phyloP scores from a whole-genome alignment of 1,140 invertebrate species.

The Globodera rostochiensis region DNA sequence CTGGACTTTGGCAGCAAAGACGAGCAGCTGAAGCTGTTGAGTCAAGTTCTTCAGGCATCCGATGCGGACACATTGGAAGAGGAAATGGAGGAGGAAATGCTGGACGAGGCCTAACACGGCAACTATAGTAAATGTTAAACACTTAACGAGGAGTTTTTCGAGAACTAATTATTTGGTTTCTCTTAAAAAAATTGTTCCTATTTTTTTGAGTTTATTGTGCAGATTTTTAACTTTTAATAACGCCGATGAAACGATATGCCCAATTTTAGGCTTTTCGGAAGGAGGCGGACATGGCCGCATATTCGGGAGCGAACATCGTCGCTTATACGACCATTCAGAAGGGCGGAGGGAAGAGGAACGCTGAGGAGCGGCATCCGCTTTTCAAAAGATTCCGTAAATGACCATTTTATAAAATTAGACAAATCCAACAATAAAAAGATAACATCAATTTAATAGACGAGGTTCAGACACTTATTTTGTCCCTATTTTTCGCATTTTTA shows the following conservation, averaged over 20 bases:
- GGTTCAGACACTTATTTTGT: too few relatives aligned
- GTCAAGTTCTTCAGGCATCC: slow-evolving; percentile 87
- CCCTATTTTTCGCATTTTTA: background rate
- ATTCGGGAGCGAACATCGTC: slow-evolving; percentile 51
- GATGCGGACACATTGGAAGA: slow-evolving; percentile 96
- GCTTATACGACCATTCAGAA: slow-evolving; percentile 41
- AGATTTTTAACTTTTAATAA: too few relatives aligned
- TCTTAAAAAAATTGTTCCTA: background rate
- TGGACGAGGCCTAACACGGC: slow-evolving; percentile 25
- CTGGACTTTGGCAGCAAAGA: slow-evolving; percentile 85
- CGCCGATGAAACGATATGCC: background rate
- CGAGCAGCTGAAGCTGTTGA: slow-evolving; percentile 86
- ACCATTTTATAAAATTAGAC: background rate
- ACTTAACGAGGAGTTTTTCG: background rate
- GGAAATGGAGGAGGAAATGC: slow-evolving; percentile 57
- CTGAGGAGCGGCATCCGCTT: slow-evolving; percentile 47
- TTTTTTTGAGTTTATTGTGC: too few relatives aligned
- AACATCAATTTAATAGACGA: background rate
- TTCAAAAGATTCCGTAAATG: slow-evolving; percentile 46
- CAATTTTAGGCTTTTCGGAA: slow-evolving; percentile 50
- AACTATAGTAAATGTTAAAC: background rate
- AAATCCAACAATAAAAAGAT: slow-evolving; percentile 8
- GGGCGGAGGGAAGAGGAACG: slow-evolving; percentile 31
- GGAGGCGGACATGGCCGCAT: slow-evolving; percentile 49
- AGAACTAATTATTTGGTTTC: background rate